Conservation (phyloP, 2,888 invertebrate genomes). For the Drosophila macrothrix region DNA sequence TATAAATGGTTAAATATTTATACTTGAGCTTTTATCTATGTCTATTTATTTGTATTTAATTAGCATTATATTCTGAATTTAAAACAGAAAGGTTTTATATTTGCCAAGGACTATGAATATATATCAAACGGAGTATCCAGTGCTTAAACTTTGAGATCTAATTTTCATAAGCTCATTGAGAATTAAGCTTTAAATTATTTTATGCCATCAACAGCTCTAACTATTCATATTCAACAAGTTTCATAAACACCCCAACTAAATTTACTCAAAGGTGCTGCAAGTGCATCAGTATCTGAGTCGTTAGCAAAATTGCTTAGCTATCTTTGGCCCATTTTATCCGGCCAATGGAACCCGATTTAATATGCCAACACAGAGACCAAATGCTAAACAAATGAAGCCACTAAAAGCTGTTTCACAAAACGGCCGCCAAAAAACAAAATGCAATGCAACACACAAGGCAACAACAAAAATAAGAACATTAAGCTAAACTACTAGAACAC, state of each 20-base stretch:
- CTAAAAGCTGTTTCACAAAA: constrained; percentile 48
- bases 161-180: neutral
- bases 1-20: neutral
- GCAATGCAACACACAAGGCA: constrained; percentile 15
- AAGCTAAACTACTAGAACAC: neutral
- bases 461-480: neutral
- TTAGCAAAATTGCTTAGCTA: constrained; percentile 7
- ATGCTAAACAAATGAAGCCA: constrained; percentile 52
- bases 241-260: neutral
- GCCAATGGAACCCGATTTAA: constrained; percentile 32
- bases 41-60: neutral
- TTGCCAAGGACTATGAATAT: neutral
- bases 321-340: constrained; percentile 7
- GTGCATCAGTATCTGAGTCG: neutral
- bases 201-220: neutral
- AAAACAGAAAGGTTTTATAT: neutral
- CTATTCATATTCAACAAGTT: neutral
- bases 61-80: neutral
- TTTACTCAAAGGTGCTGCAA: neutral
- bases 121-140: neutral
- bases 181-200: neutral
- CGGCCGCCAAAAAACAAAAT: constrained; percentile 32
- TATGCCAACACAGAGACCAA: constrained; percentile 34
- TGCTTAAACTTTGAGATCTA: neutral
- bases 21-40: neutral